A percentile compares a stretch with the other conserved stretches of the same genome.
Conservation (phyloP, 2,113 vertebrate species). For the Terrapene triunguis region DNA sequence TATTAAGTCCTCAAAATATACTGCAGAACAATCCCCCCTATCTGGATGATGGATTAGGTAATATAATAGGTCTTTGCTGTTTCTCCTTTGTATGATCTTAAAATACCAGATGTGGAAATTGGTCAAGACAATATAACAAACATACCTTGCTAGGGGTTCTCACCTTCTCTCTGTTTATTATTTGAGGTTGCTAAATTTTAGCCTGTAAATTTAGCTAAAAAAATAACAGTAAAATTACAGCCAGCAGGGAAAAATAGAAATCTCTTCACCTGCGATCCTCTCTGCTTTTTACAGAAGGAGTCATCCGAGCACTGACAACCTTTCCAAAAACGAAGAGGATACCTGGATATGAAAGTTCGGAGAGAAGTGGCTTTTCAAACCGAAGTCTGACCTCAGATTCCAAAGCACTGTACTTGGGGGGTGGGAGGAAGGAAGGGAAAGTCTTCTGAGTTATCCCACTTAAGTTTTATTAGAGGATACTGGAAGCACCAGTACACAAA, state of each 20-base stretch:
- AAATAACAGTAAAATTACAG: not conserved
- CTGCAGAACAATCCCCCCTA: not conserved
- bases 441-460: not conserved
- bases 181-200: not conserved
- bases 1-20: not conserved
- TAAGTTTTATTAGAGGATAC: not conserved
- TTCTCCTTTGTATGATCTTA: not conserved
- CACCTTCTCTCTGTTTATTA: not conserved
- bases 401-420: not conserved
- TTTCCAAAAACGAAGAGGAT: not conserved
- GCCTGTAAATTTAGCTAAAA: not conserved
- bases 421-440: not conserved
- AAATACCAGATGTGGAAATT: not conserved
- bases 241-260: not conserved
- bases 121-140: not conserved
- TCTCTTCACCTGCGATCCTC: not conserved
- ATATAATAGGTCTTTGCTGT: not conserved
- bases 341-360: slow-evolving; percentile 31
- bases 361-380: not conserved
- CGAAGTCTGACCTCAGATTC: not conserved
- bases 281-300: slow-evolving; percentile 55
- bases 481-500: not conserved
- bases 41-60: not conserved
- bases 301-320: slow-evolving; percentile 44
- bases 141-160: not conserved